These are phyloP conservation scores for Butastur rufipennis DNA, from an alignment of 2,113 vertebrate species.

Conservation along the genomic window DNA sequence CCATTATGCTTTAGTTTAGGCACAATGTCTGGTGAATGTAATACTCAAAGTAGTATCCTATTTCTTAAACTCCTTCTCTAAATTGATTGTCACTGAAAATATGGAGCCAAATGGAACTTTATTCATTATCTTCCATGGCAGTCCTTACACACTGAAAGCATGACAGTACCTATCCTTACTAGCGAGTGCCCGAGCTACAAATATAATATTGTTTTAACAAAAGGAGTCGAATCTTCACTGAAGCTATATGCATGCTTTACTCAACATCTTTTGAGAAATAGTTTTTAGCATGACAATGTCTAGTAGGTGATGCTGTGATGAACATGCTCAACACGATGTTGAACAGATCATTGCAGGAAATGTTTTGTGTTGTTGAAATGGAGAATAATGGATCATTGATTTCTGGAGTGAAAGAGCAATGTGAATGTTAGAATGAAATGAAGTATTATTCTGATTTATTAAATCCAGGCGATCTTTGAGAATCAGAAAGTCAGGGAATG, in stretches of 20 bases:
- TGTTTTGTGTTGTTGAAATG: neutral
- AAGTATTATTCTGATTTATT: neutral
- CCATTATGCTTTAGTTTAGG: neutral
- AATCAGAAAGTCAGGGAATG: neutral
- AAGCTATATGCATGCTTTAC: neutral
- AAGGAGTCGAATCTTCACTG: neutral
- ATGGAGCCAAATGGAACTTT: neutral
- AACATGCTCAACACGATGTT: neutral
- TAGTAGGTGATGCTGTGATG: neutral
- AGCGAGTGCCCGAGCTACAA: neutral
- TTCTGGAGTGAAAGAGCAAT: neutral
- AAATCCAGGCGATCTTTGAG: neutral
- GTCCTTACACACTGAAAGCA: neutral
- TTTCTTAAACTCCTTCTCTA: neutral
- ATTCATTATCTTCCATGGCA: neutral
- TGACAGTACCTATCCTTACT: neutral
- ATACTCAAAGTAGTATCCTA: neutral
- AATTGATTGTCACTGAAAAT: neutral
- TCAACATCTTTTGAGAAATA: neutral
- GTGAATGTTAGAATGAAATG: neutral
- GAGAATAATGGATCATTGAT: neutral
- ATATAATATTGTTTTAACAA: neutral
- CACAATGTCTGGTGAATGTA: neutral
- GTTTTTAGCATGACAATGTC: neutral
- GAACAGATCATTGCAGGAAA: neutral